Conservation (phyloP, 2,797 vertebrate genomes). For the Pyrocephalus nanus region DNA sequence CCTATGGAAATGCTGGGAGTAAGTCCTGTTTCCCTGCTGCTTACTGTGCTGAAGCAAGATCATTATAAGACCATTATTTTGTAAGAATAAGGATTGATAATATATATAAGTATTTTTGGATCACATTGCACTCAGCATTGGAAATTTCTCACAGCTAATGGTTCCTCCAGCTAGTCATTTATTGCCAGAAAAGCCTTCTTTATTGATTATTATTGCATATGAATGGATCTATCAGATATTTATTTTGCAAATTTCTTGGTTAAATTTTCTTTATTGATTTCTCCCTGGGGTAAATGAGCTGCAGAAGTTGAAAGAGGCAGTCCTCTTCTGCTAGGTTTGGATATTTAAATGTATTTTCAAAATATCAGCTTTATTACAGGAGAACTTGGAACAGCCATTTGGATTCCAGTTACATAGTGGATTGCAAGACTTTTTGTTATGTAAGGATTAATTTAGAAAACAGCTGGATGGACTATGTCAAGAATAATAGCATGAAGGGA, state of each 20-base stretch:
- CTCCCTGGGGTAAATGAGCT: background rate
- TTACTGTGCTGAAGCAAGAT: background rate
- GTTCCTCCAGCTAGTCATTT: background rate
- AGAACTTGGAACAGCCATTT: background rate
- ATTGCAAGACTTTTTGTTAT: background rate
- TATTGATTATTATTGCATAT: conserved; percentile 22
- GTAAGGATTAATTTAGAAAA: background rate
- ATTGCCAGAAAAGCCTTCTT: background rate
- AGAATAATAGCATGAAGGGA: background rate
- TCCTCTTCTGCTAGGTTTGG: background rate
- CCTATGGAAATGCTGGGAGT: background rate
- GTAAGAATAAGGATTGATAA: background rate
- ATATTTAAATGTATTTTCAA: conserved; percentile 2
- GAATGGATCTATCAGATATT: conserved; percentile 13
- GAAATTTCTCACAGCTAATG: conserved; percentile 12
- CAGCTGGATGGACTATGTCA: background rate
- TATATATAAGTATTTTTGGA: background rate
- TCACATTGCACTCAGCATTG: background rate
- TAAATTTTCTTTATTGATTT: background rate
- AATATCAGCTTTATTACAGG: background rate
- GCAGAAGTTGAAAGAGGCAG: background rate
- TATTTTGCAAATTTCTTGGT: conserved; percentile 10
- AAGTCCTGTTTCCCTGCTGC: background rate
- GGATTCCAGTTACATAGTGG: background rate
- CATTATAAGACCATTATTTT: background rate